These are phyloP conservation scores for Apostichopus parvimensis DNA, from an alignment of 35 echinoderm and acorn worm genomes.

Conservation along the genomic window DNA sequence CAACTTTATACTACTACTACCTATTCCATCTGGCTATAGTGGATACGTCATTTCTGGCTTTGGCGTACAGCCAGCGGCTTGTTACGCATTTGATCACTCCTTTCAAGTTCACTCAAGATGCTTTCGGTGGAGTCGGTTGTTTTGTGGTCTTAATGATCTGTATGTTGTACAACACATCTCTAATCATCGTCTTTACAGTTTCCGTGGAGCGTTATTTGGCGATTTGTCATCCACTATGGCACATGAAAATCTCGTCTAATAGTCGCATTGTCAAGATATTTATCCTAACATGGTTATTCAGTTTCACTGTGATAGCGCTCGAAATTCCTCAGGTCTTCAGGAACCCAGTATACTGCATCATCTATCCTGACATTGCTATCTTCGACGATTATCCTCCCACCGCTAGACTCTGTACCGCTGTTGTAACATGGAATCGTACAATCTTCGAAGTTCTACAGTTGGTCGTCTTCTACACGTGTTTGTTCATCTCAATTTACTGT, in stretches of 20 bases:
- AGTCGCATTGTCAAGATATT: neutral
- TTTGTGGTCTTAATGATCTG: neutral
- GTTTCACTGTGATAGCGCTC: neutral
- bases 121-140: neutral
- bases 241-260: neutral
- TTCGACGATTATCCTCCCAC: neutral
- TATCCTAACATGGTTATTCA: constrained; percentile 13
- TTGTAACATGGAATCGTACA: neutral
- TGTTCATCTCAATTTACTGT: constrained; percentile 12
- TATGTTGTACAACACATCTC: constrained; percentile 2
- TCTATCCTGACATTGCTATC: neutral
- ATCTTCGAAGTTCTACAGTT: neutral
- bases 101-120: neutral
- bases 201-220: neutral
- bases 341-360: constrained; percentile 9
- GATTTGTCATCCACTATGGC: constrained; percentile 17
- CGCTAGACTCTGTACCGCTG: neutral
- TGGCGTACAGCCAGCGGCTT: neutral
- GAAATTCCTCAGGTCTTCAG: neutral
- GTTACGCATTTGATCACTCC: neutral
- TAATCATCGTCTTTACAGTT: neutral
- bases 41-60: neutral
- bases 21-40: neutral
- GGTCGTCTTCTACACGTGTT: constrained; percentile 5
- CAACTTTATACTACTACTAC: neutral